Conservation (phyloP, 2,888 invertebrate species). For the Dimorphilus gyrociliatus region DNA sequence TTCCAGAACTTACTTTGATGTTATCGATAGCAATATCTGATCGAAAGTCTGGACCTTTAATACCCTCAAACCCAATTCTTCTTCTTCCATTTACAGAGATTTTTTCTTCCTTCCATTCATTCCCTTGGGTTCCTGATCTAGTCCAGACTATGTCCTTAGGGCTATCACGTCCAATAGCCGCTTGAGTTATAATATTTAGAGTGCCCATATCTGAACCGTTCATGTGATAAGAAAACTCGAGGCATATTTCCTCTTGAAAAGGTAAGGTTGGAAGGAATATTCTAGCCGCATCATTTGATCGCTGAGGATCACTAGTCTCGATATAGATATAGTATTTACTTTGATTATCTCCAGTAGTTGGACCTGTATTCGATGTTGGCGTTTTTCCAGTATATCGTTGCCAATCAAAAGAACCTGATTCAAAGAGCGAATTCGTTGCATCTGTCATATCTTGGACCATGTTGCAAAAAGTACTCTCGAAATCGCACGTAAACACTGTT, state of each 20-base stretch:
- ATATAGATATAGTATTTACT: conserved; percentile 3
- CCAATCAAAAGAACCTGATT: conserved; percentile 3
- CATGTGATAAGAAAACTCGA: conserved; percentile 3
- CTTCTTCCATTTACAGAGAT: conserved; percentile 15
- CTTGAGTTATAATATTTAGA: not conserved
- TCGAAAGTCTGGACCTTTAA: too few species aligned
- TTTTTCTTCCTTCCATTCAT: conserved; percentile 22
- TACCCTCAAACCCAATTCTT: too few species aligned
- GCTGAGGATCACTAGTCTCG: conserved; percentile 2
- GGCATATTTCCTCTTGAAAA: not conserved
- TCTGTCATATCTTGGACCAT: too few species aligned
- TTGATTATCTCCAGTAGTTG: conserved; percentile 1
- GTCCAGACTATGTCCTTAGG: conserved; percentile 10
- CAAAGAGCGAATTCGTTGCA: too few species aligned
- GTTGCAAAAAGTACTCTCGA: too few species aligned
- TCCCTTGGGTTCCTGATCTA: conserved; percentile 19
- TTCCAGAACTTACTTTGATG: too few species aligned
- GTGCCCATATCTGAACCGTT: conserved; percentile 1
- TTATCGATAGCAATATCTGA: too few species aligned
- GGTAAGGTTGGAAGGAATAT: not conserved
- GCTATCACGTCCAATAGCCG: too few species aligned
- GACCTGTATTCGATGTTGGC: conserved; percentile 3
- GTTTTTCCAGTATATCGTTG: conserved; percentile 2
- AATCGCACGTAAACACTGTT: too few species aligned
- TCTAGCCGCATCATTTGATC: not conserved